Conservation (phyloP, 1,140 invertebrate genomes). For the Chelonus insularis region DNA sequence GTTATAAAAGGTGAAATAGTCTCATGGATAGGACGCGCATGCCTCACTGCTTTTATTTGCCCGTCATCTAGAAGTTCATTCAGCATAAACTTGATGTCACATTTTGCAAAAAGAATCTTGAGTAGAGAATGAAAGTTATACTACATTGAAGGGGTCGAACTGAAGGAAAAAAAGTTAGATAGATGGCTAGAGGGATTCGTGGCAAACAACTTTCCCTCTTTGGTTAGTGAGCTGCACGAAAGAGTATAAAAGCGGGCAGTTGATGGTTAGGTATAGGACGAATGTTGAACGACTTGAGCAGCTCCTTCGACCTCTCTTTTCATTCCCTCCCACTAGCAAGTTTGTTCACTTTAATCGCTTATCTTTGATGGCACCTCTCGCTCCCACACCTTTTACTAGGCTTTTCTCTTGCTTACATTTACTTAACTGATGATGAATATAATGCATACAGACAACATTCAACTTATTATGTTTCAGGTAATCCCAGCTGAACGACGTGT, state of each 20-base stretch:
- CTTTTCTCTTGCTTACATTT: conserved; percentile 2
- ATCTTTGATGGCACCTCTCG: conserved; percentile 32
- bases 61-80: conserved; percentile 6
- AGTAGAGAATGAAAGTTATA: conserved; percentile 3
- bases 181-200: conserved; percentile 23
- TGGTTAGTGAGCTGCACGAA: conserved; percentile 11
- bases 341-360: conserved; percentile 22
- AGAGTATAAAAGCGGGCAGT: conserved; percentile 17
- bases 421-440: not conserved
- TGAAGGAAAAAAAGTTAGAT: conserved; percentile 13
- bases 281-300: not conserved
- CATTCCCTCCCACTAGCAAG: not conserved
- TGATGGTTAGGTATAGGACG: conserved; percentile 17
- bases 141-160: conserved; percentile 7
- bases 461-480: conserved; percentile 42
- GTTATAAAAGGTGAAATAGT: conserved; percentile 19
- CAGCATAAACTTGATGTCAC: not conserved
- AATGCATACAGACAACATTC: not conserved
- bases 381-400: conserved; percentile 44
- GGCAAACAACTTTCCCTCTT: conserved; percentile 30
- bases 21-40: conserved; percentile 15
- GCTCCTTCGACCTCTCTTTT: not conserved
- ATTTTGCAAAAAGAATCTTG: not conserved
- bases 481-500: conserved; percentile 52
- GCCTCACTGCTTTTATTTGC: conserved; percentile 3